A percentile compares a stretch with the other conserved stretches of the same genome.
Evolutionary conservation across 2,888 invertebrate genomes (phyloP).

Genomic region (Drosophila prolongata): DNA sequence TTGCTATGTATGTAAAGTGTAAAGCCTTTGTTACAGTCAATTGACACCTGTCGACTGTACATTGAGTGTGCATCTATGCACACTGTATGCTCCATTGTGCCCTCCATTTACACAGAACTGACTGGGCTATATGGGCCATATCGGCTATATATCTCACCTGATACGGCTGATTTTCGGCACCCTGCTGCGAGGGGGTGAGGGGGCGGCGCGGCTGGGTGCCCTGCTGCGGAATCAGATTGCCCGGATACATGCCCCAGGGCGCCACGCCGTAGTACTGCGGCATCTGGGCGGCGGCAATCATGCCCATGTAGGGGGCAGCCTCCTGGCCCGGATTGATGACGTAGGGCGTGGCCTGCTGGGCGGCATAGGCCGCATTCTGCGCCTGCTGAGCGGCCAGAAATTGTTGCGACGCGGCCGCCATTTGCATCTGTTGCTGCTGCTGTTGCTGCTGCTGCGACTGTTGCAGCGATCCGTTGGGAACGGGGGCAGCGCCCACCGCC

Average conservation of each 20-base stretch:
- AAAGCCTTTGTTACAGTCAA: conserved; percentile 17
- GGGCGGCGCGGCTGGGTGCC: conserved; percentile 90
- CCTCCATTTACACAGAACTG: background rate
- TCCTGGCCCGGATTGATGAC: conserved; percentile 93
- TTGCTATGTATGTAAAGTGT: background rate
- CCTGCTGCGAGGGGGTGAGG: conserved; percentile 91
- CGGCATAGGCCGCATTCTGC: conserved; percentile 86
- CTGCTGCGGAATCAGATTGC: conserved; percentile 89
- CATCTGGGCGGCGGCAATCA: conserved; percentile 92
- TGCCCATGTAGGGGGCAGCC: conserved; percentile 91
- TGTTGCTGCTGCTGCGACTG: conserved; percentile 82
- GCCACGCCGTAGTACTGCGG: conserved; percentile 95
- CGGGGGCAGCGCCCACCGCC: conserved; percentile 76
- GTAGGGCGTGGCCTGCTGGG: conserved; percentile 91
- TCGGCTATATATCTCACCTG: conserved; percentile 82
- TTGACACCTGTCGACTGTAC: conserved; percentile 41
- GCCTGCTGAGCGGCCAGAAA: conserved; percentile 90
- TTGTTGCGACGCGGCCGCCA: conserved; percentile 89
- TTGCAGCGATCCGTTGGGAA: conserved; percentile 87
- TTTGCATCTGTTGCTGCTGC: conserved; percentile 89
- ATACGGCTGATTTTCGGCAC: conserved; percentile 84
- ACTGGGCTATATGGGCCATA: no score
- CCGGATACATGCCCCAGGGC: conserved; percentile 97
- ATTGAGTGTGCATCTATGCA: conserved; percentile 18
- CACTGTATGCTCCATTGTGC: background rate